A percentile compares a stretch with the other conserved stretches of the same genome.
Conservation (phyloP, 2,113 vertebrate species). For the Chloebia gouldiae region DNA sequence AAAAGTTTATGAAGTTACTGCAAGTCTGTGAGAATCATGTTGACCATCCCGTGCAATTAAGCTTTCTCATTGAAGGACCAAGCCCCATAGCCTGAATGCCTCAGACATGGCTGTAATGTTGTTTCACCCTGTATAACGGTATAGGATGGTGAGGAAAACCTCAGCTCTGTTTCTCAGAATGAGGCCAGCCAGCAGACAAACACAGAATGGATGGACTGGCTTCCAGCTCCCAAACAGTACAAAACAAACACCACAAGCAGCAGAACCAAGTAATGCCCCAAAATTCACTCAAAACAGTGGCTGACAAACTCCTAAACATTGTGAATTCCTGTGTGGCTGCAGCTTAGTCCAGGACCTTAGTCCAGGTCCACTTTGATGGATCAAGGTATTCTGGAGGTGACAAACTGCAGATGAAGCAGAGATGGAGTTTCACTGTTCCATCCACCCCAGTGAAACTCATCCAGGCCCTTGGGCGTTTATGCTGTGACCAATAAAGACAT, state of each 20-base stretch:
- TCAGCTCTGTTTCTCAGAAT: neutral
- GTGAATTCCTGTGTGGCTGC: neutral
- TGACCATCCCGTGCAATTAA: neutral
- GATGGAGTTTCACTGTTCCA: neutral
- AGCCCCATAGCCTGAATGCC: neutral
- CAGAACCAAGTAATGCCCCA: neutral
- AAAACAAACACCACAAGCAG: neutral
- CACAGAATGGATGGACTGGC: accelerated
- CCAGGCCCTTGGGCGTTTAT: neutral
- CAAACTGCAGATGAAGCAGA: neutral
- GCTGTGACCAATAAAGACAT: neutral
- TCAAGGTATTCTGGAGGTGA: neutral
- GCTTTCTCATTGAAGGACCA: neutral
- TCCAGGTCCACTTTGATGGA: neutral
- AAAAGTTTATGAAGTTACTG: neutral
- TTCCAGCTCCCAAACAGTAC: neutral
- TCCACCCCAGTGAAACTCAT: neutral
- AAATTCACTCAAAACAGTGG: neutral
- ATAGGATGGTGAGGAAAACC: neutral
- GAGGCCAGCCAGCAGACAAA: neutral
- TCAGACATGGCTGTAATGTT: neutral
- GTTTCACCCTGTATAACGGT: neutral
- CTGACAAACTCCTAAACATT: neutral
- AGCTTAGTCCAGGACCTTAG: neutral
- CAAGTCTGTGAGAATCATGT: neutral